Evolutionary conservation across 2,888 invertebrate species (phyloP).

Genomic region (Drosophila anomalata): DNA sequence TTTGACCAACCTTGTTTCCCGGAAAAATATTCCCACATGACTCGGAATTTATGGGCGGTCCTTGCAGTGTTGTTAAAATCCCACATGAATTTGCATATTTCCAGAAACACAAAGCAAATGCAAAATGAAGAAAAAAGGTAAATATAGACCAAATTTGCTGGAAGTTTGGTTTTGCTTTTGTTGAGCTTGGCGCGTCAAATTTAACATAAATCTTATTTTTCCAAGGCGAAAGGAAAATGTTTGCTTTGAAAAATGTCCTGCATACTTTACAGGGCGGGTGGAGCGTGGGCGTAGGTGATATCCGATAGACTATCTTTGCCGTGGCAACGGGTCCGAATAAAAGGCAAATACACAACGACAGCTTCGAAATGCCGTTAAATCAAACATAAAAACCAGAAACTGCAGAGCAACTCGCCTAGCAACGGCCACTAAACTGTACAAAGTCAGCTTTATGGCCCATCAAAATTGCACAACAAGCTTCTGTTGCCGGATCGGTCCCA

Average conservation of each 20-base stretch:
- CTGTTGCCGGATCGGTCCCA: conserved; percentile 11
- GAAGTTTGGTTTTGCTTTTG: conserved; percentile 34
- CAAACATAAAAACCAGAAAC: conserved; percentile 47
- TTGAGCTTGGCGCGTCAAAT: conserved; percentile 46
- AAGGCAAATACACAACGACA: conserved; percentile 37
- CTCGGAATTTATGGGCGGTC: conserved; percentile 38
- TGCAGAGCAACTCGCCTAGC: conserved; percentile 32
- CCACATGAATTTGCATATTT: conserved; percentile 48
- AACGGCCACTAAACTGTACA: conserved; percentile 51
- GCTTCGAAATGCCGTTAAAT: conserved; percentile 48
- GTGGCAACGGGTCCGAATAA: conserved; percentile 57
- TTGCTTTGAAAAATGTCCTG: conserved; percentile 29
- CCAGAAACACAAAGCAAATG: conserved; percentile 25
- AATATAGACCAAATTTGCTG: conserved; percentile 37
- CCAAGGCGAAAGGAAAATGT: conserved; percentile 29
- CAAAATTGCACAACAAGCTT: conserved; percentile 60
- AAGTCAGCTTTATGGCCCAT: conserved; percentile 55
- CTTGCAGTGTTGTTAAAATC: conserved; percentile 34
- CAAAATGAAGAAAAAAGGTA: conserved; percentile 19
- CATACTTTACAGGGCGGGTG: conserved; percentile 14
- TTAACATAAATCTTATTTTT: conserved; percentile 58
- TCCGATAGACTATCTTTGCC: conserved; percentile 38
- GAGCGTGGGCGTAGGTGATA: not conserved
- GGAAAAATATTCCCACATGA: conserved; percentile 16
- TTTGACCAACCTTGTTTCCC: conserved; percentile 9